Base-by-base conservation (phyloP, 2,113 vertebrate genomes). In the Formicarius rufipectus region DNA sequence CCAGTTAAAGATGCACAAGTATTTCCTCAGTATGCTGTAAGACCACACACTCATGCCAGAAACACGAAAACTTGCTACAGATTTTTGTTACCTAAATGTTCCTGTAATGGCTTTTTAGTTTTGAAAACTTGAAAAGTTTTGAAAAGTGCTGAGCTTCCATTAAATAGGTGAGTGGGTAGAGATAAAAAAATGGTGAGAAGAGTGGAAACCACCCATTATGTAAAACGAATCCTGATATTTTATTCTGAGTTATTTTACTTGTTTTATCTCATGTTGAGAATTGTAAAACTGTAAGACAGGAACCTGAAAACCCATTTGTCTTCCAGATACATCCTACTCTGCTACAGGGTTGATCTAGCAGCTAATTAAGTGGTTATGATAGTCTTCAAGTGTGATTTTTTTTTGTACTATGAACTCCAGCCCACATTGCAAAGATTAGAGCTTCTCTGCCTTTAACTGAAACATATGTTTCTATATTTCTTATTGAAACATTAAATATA, bases 351-450 rank as follows among this genome's bases (percentile, higher is more conserved):
- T 90, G 77, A 92, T 95, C 91, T 96, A 96, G 87, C 52, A 93
- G 68, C 64, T 95, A 95, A 97, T 96, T 97, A 96, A 97, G 90
- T 79, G 77, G 78, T 95, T 97, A 90, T 89, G 84, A 92, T 84
- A 88, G 75, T 60, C 45, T 90, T 52, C 50, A 52, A 52, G 50
- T 23, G 45, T n/a, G 22, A 4, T 35, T 50, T 9, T 35, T 31
- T 62, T 68, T 49, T 55, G 2, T 28, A 16, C 30, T 47, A 19
- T 69, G 55, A 78, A 45, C 60, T 77, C 60, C 66, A 67, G 68
- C 49, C 69, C 8, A 11, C n/a, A 87, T 40, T 89, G 75, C 22
- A 69, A 96, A 94, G 63, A 83, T 60, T 74, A 71, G 79, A 92
- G 31, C 16, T 92, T 67, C 28, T 45, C 30, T 35, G 14, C 60